Percentiles rank a stretch among this genome's conserved stretches.
Evolutionary conservation across 2,797 vertebrate species (phyloP).

Genomic region (Pipistrellus pipistrellus): DNA sequence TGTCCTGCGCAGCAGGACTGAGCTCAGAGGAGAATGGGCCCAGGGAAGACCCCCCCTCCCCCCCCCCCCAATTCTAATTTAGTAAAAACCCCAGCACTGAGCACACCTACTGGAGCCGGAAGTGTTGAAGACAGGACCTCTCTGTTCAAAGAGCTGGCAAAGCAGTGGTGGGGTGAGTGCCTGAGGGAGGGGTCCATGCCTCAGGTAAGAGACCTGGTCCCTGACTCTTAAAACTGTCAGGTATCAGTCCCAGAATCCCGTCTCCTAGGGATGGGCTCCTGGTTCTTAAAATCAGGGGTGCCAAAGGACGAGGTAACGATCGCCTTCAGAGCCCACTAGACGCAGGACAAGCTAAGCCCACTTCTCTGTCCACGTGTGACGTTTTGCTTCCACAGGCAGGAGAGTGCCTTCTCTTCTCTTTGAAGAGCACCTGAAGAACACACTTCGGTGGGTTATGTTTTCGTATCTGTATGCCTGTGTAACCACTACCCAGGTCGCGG

Average conservation of each 20-base stretch:
- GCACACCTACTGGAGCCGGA: background rate
- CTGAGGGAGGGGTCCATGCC: background rate
- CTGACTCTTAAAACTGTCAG: background rate
- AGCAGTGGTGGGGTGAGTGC: background rate
- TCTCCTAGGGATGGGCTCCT: too few relatives aligned
- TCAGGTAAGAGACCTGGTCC: background rate
- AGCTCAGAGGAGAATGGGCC: background rate
- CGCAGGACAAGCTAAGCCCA: background rate
- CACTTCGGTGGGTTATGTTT: background rate
- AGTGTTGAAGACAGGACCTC: too few relatives aligned
- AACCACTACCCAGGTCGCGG: background rate
- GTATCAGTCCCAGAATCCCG: background rate
- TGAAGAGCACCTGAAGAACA: background rate
- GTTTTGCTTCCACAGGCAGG: background rate
- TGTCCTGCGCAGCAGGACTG: too few relatives aligned
- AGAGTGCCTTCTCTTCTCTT: background rate
- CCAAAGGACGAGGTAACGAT: background rate
- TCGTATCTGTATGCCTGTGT: background rate
- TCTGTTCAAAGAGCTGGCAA: background rate
- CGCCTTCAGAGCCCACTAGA: background rate
- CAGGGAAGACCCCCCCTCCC: background rate
- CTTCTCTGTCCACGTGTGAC: background rate
- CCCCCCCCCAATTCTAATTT: background rate
- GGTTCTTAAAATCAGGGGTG: too few relatives aligned
- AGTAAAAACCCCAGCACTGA: background rate